Evolutionary conservation across 1,140 invertebrate species (phyloP).

Genomic region (Neocloeon triangulifer): DNA sequence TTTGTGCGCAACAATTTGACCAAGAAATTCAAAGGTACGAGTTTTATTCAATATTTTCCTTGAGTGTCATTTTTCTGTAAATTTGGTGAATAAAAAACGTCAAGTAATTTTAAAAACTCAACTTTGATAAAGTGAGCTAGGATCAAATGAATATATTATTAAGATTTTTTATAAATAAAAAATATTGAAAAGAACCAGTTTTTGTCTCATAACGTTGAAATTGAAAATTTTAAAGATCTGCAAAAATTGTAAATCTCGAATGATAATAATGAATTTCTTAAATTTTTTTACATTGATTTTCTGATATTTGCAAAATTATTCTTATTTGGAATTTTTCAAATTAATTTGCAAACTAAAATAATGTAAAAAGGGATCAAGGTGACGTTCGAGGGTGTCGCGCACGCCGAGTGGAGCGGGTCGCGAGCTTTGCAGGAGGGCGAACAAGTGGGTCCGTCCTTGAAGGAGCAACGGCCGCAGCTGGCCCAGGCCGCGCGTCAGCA

Average conservation of each 20-base stretch:
- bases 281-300: background rate
- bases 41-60: slow-evolving; percentile 8
- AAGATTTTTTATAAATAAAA: slow-evolving; percentile 3
- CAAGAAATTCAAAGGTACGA: slow-evolving; percentile 33
- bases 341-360: no score
- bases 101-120: no score
- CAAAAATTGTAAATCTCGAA: no score
- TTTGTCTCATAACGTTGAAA: no score
- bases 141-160: no score
- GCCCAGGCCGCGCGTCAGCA: background rate
- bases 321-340: no score
- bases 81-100: no score
- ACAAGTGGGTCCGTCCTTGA: slow-evolving; percentile 22
- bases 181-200: slow-evolving; percentile 1
- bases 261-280: no score
- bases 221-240: no score
- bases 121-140: no score
- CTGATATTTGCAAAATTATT: slow-evolving; percentile 6
- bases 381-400: slow-evolving; percentile 44
- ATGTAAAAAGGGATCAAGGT: slow-evolving; percentile 43
- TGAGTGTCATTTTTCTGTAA: no score
- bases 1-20: slow-evolving; percentile 33
- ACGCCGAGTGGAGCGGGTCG: no score
- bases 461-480: background rate
- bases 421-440: slow-evolving; percentile 41